Conservation (phyloP, 2,113 vertebrate species). For the Bubo bubo region DNA sequence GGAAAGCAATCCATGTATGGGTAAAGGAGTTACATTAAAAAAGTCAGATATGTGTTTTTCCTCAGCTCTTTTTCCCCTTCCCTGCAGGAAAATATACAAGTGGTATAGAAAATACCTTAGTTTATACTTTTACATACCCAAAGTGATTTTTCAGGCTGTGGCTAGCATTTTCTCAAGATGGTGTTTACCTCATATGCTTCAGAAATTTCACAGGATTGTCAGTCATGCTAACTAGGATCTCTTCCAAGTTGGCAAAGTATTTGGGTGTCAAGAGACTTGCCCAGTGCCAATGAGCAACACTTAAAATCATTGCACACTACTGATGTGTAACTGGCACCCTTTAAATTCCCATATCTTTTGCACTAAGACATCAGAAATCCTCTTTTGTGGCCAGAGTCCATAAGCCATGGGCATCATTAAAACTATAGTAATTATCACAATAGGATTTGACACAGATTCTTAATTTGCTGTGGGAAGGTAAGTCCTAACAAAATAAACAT, state of each 20-base stretch:
- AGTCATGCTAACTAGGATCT: background rate
- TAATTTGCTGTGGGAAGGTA: background rate
- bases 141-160: background rate
- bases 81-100: background rate
- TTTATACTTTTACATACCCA: background rate
- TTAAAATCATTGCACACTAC: background rate
- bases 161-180: background rate
- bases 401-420: background rate
- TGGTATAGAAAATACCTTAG: background rate
- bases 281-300: background rate
- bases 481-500: background rate
- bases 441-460: background rate
- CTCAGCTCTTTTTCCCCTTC: background rate
- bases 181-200: background rate
- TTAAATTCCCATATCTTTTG: background rate
- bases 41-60: background rate
- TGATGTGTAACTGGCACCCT: background rate
- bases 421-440: background rate
- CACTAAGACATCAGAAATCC: background rate
- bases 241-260: background rate
- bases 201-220: constrained; percentile 20
- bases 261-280: background rate
- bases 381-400: background rate
- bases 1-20: background rate
- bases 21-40: background rate